A percentile compares a stretch with the other conserved stretches of the same genome.
Evolutionary conservation across 2,888 invertebrate genomes (phyloP).

Genomic region (Magallana nippona): DNA sequence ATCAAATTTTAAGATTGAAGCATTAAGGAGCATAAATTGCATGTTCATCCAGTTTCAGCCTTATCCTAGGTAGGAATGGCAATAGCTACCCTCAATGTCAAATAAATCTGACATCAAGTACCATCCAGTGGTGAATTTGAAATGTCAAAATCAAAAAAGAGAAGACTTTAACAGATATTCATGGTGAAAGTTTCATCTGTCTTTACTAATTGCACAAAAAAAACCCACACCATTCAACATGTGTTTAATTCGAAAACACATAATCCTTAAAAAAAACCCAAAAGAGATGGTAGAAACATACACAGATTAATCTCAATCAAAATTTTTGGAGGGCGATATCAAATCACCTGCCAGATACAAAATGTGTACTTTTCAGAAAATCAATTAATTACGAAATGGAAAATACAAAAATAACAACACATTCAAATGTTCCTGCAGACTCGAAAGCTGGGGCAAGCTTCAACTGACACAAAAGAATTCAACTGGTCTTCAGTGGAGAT

Average conservation of each 20-base stretch:
- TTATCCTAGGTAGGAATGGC: neutral
- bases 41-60: slow-evolving; percentile 14
- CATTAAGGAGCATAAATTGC: neutral
- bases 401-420: too few species aligned
- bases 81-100: neutral
- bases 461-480: neutral
- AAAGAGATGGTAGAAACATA: neutral
- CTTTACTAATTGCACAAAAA: slow-evolving; percentile 32
- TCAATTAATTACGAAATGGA: neutral
- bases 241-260: slow-evolving; percentile 11
- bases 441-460: neutral
- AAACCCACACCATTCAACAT: slow-evolving; percentile 14
- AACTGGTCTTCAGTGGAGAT: neutral
- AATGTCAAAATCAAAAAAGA: neutral
- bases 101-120: neutral
- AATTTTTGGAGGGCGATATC: slow-evolving; percentile 3
- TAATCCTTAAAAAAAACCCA: neutral
- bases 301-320: slow-evolving; percentile 20
- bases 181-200: slow-evolving; percentile 14
- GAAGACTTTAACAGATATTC: neutral
- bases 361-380: slow-evolving; percentile 1
- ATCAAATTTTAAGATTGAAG: slow-evolving; percentile 5
- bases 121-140: slow-evolving; percentile 29
- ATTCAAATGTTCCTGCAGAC: neutral
- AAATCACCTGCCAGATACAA: slow-evolving; percentile 14